A percentile compares a stretch with the other conserved stretches of the same genome.
Conservation (phyloP, 2,113 vertebrate species). For the Phylloscopus trochiloides region DNA sequence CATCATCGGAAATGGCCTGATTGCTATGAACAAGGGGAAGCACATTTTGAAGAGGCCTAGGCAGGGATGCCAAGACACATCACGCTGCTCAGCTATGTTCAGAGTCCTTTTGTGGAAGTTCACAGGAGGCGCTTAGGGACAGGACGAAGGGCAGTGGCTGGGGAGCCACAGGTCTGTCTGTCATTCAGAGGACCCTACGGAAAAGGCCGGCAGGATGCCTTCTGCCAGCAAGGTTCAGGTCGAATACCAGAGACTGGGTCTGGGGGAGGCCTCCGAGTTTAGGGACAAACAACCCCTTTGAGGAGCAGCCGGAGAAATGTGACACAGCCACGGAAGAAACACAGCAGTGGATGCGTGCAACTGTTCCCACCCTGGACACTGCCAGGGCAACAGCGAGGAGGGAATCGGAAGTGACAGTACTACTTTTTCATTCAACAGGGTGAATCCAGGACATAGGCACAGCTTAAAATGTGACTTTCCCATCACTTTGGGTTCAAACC, state of each 20-base stretch:
- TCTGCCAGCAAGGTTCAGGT: neutral
- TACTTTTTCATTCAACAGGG: neutral
- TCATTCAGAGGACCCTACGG: neutral
- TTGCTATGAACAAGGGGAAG: slow-evolving; percentile 58
- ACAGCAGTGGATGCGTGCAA: neutral
- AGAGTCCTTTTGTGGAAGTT: slow-evolving; percentile 26
- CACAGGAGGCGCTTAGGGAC: slow-evolving; percentile 19
- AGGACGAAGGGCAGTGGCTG: neutral
- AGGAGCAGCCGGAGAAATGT: neutral
- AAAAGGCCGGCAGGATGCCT: neutral
- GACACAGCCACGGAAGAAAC: fast-evolving
- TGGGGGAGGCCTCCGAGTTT: neutral
- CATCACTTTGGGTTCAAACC: neutral
- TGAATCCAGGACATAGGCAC: slow-evolving; percentile 11
- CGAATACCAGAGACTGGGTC: neutral
- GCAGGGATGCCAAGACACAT: slow-evolving; percentile 53
- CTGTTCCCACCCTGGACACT: slow-evolving; percentile 14
- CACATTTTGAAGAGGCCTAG: slow-evolving; percentile 47
- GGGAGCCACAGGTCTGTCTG: slow-evolving; percentile 5
- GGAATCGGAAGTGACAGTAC: slow-evolving; percentile 36
- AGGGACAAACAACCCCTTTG: neutral
- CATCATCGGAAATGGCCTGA: slow-evolving; percentile 51
- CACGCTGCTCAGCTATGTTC: neutral
- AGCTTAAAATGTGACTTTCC: slow-evolving; percentile 19
- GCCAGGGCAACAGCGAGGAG: neutral